Evolutionary conservation across 2,113 vertebrate genomes (phyloP), one percentile per base, ranked within the genome.

Genomic region (Pipra filicauda): DNA sequence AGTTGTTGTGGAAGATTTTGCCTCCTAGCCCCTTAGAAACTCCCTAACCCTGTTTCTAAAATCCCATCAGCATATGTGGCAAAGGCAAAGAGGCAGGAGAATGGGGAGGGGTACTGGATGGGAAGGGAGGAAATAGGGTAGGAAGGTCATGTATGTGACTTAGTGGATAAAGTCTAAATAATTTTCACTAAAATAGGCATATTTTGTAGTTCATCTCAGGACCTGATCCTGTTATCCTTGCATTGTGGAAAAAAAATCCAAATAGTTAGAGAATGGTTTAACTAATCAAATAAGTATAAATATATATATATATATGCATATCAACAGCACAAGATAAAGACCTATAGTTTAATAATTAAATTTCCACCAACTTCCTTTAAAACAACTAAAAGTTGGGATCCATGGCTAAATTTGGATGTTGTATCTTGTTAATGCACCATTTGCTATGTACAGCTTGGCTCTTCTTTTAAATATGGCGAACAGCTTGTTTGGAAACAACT

Each of bases 111-210:
- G 11, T 8, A 65, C 48, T 41, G 14, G 26, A 43, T 44, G 9
- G 12, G 3, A 54, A 2, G 11, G 8, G 5, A 21, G 5, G 24
- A 33, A 35, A 31, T 16, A 3, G 3, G 2, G 3, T 18, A 71
- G 14, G 12, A 74, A 24, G 8, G 15, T 37, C 8, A 6, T 13
- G 1, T 54, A 8, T 58, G 12, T 79, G 15, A 26, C 24, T 88
- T 49, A 73, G 31, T 67, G 58, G 9, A 23, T 75, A 15, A 72
- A 28, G 9, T 24, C 26, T 52, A 65, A 85, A 57, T 69, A 55
- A 62, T 57, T 83, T 88, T 91, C 46, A 49, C 19, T 51, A 21
- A 83, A 81, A 81, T 5, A 15, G 12, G 5, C 8, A 16, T 12
- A n/a, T 37, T 89, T 77, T 33, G 27, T 35, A 19, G 16, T 35